Base-by-base conservation (phyloP, 2,888 invertebrate genomes). In the Thera britannica region DNA sequence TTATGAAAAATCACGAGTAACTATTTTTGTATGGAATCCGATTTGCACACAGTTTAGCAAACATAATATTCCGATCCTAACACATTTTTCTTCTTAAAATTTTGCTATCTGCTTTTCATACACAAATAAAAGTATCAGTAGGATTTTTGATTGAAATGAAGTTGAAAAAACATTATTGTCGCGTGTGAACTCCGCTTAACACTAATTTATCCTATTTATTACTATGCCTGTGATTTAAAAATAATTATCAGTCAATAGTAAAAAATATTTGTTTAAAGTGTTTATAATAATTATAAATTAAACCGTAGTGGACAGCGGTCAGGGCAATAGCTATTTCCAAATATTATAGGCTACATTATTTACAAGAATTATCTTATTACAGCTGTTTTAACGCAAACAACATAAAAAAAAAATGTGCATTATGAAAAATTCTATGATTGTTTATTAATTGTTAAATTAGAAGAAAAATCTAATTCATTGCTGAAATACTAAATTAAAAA, bases 171-270 rank as follows among this genome's bases (percentile, higher is more conserved):
- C n/a, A 46, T 41, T 38, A 48, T 65, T 46, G 62, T 51, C 6
- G 7, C 57, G 65, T 70, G 68, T 72, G 73, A 62, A 61, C 51
- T 36, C 72, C 71, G 67, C 74, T 44, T 71, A 70, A 61, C 46
- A 52, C 54, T 69, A 67, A 62, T 56, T 60, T 52, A 65, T 2
- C 2, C 59, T 63, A 63, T 34, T 58, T 9, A 41, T 38, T 8
- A 36, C 55, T 58, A 70, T 51, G 58, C 48, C 67, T 71, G 71
- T 60, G 68, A 67, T 64, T 57, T 69, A 69, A 72, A 57, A 66
- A 66, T 70, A 72, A 61, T 70, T 66, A 67, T 68, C 73, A 76
- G 67, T 76, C 76, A 68, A 66, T 73, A 69, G 67, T 65, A 65
- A 65, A 57, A 56, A 62, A 48, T n/a, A 48, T 55, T 48, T 55